These are phyloP conservation scores for Fregata magnificens DNA, from an alignment of 2,113 vertebrate genomes.

Conservation along the genomic window DNA sequence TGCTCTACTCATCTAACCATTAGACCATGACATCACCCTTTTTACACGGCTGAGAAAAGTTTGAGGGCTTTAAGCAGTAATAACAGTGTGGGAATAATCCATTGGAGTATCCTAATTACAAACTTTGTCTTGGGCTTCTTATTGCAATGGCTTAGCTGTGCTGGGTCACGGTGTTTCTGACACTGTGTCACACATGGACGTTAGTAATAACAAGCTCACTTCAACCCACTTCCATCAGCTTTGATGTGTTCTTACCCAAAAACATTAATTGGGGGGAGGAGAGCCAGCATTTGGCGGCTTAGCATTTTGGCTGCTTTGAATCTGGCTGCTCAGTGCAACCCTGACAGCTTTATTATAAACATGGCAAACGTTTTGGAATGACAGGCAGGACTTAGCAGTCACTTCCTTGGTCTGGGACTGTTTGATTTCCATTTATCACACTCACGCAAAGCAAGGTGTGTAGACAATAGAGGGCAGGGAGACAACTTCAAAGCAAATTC, in stretches of 20 bases:
- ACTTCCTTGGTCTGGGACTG: neutral
- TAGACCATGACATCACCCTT: neutral
- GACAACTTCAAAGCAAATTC: constrained; percentile 17
- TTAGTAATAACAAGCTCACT: neutral
- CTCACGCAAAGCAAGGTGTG: constrained; percentile 21
- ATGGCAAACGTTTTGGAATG: neutral
- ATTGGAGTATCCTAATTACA: neutral
- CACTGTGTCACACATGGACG: neutral
- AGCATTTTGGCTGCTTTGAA: neutral
- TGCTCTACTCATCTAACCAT: neutral
- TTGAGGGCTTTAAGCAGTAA: neutral
- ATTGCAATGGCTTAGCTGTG: neutral
- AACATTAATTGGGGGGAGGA: neutral
- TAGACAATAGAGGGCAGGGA: neutral
- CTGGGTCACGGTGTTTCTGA: neutral
- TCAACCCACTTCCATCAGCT: neutral
- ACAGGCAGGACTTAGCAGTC: neutral
- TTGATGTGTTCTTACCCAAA: neutral
- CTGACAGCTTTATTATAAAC: neutral
- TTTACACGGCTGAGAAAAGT: neutral
- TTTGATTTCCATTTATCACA: constrained; percentile 13
- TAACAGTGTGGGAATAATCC: neutral
- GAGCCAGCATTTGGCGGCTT: neutral
- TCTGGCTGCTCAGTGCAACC: neutral
- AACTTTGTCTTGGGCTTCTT: neutral